Conservation (phyloP, 1,140 invertebrate genomes). For the Hycleus cichorii region DNA sequence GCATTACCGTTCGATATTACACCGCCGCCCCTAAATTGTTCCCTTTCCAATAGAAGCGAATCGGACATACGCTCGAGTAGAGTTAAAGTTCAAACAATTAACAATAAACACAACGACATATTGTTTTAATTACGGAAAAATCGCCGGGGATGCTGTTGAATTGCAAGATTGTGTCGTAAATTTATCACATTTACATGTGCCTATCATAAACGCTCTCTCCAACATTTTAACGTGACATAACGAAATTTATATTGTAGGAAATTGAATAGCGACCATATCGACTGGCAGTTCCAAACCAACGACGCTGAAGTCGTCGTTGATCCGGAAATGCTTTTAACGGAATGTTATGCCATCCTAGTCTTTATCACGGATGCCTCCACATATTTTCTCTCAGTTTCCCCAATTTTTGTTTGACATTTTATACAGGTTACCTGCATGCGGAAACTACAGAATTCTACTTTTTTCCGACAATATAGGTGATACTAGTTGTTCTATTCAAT, state of each 20-base stretch:
- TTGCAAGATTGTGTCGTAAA: slow-evolving; percentile 7
- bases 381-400: slow-evolving; percentile 23
- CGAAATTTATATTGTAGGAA: slow-evolving; percentile 30
- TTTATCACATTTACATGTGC: slow-evolving; percentile 22
- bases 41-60: too few species aligned
- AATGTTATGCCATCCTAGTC: slow-evolving; percentile 28
- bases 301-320: slow-evolving; percentile 26
- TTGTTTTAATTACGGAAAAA: too few species aligned
- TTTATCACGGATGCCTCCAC: slow-evolving; percentile 27
- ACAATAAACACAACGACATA: too few species aligned
- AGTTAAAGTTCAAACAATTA: too few species aligned
- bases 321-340: slow-evolving; percentile 34
- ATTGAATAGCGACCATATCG: slow-evolving; percentile 27
- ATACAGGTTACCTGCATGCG: slow-evolving; percentile 10
- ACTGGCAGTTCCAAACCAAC: slow-evolving; percentile 22
- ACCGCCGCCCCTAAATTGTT: too few species aligned
- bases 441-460: slow-evolving; percentile 11
- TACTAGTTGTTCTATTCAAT: not conserved
- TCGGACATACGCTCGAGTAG: too few species aligned
- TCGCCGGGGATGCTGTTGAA: not conserved
- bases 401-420: slow-evolving; percentile 5
- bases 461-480: slow-evolving; percentile 7
- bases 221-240: slow-evolving; percentile 13
- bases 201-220: slow-evolving; percentile 12
- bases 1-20: too few species aligned